These are phyloP conservation scores for Camponotus floridanus DNA, from an alignment of 1,140 invertebrate species.

Conservation along the genomic window DNA sequence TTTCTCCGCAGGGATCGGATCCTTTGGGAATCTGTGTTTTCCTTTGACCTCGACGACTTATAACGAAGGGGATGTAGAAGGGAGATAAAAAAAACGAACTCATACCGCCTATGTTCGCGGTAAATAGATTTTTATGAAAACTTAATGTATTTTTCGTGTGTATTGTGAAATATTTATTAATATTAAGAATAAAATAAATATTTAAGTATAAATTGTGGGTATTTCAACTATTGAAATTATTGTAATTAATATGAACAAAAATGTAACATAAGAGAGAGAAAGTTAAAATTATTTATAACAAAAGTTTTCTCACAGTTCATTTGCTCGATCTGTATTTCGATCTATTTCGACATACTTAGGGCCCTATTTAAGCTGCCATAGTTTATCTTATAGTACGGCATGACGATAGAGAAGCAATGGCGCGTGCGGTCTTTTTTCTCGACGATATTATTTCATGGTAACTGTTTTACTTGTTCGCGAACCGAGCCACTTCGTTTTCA, in stretches of 20 bases:
- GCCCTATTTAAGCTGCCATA: neutral
- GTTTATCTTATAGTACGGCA: slow-evolving; percentile 16
- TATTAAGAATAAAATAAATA: slow-evolving; percentile 1
- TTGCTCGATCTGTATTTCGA: neutral
- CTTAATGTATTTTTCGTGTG: neutral
- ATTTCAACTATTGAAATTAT: neutral
- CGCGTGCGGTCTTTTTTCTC: slow-evolving; percentile 79
- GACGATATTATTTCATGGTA: slow-evolving; percentile 83
- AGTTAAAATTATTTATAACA: slow-evolving; percentile 9
- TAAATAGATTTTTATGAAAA: slow-evolving; percentile 40
- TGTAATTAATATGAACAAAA: neutral
- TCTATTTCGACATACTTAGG: slow-evolving; percentile 2
- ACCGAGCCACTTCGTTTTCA: slow-evolving; percentile 81
- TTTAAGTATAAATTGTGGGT: neutral
- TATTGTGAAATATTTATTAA: slow-evolving; percentile 2
- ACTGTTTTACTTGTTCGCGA: slow-evolving; percentile 82
- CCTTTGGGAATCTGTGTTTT: slow-evolving; percentile 59
- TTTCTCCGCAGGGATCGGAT: slow-evolving; percentile 35
- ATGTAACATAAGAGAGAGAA: neutral
- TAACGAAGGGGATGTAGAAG: slow-evolving; percentile 6
- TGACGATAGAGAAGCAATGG: slow-evolving; percentile 76
- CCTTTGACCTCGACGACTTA: slow-evolving; percentile 40
- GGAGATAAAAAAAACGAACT: slow-evolving; percentile 12
- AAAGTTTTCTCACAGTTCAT: slow-evolving; percentile 1
- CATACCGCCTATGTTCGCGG: neutral